Evolutionary conservation across 2,797 vertebrate genomes (phyloP), one percentile per base, ranked within the genome.

Genomic region (Chaunax sp.): DNA sequence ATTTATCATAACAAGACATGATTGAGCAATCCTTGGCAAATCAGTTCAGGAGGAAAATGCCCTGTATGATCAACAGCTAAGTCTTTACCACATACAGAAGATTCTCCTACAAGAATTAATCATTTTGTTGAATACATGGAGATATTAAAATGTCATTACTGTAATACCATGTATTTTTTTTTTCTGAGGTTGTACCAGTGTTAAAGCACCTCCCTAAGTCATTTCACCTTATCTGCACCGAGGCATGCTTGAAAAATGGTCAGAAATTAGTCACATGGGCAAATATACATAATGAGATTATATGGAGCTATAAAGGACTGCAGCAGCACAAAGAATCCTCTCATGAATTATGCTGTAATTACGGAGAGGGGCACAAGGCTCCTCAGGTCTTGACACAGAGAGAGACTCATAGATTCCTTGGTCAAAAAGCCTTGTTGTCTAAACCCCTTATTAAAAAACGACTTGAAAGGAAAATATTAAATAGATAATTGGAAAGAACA

Each of bases 271-370:
- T 83, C 75, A 87, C 66, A 71, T 81, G 75, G 63, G 52, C 53
- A 77, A 59, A 85, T 78, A 64, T 73, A 75, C 64, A 75, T 77
- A 77, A 89, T 82, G 44, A 77, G 83, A 87, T 87, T 80, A 84
- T 80, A 63, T 58, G 35, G 13, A 9, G 64, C 56, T 43, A 76
- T 53, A 59, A 78, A 78, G 46, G 35, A 47, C 45, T 4, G 45
- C 66, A 44, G 76, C 49, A 43, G 47, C 47, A 85, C 73, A 87
- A 89, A 87, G 82, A 87, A 82, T 82, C 68, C 74, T 84, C 82
- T 85, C 72, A 87, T 82, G 73, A 83, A 75, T 82, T 63, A 65
- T 76, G 51, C 57, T 56, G 13, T 87, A 87, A 92, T 88, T 87
- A 86, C 53, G 78, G 78, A 71, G 69, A 63, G 72, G 79, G 60